These are phyloP conservation scores for Cyrtodaria siliqua DNA, from an alignment of 2,888 invertebrate genomes.

Conservation along the genomic window DNA sequence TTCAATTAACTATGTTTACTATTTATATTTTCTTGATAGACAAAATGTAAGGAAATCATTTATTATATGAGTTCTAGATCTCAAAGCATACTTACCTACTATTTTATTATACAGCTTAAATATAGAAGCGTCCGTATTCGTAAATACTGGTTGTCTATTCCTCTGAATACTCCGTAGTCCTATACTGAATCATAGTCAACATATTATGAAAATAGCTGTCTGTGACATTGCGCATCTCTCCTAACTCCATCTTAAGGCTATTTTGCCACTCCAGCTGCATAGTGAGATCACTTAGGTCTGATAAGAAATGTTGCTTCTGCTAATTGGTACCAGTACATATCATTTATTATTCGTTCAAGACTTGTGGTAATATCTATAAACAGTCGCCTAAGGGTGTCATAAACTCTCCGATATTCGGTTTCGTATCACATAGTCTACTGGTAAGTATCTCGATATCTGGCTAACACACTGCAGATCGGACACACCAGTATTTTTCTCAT, in stretches of 20 bases:
- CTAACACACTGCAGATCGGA: constrained; percentile 34
- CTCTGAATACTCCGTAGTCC: constrained; percentile 16
- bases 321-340: constrained; percentile 57
- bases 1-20: no score
- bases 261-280: constrained; percentile 17
- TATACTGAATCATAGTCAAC: constrained; percentile 32
- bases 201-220: constrained; percentile 42
- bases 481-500: no score
- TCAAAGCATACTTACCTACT: constrained; percentile 45
- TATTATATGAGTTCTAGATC: no score
- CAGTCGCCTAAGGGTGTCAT: constrained; percentile 24
- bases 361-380: constrained; percentile 49
- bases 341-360: constrained; percentile 45
- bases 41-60: no score
- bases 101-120: constrained; percentile 23
- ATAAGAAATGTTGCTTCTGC: constrained; percentile 53
- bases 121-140: constrained; percentile 17
- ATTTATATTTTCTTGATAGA: no score
- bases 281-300: constrained; percentile 34
- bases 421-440: constrained; percentile 41
- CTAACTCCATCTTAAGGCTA: neutral
- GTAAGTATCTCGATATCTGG: constrained; percentile 36
- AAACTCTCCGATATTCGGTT: constrained; percentile 24
- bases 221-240: constrained; percentile 18
- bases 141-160: constrained; percentile 21